Percentiles rank a stretch among this genome's conserved stretches.
Evolutionary conservation across 2,113 vertebrate genomes (phyloP).

Genomic region (Spizaetus ornatus): DNA sequence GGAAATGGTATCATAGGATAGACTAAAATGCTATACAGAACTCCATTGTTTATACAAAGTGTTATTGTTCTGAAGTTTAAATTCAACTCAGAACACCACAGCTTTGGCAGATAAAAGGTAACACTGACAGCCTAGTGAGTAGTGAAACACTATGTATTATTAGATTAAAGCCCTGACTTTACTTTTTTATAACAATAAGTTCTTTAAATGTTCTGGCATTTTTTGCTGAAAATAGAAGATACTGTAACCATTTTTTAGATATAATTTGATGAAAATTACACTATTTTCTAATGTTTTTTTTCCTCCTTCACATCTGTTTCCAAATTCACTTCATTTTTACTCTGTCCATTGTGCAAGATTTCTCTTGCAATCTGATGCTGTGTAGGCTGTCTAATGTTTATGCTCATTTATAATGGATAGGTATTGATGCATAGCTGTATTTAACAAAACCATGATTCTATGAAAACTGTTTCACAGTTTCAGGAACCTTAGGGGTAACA

Average conservation of each 20-base stretch:
- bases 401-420: not conserved
- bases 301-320: not conserved
- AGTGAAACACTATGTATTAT: not conserved
- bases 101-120: not conserved
- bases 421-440: not conserved
- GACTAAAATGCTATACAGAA: not conserved
- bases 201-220: not conserved
- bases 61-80: not conserved
- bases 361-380: not conserved
- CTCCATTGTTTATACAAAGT: not conserved
- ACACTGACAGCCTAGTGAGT: not conserved
- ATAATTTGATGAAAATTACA: not conserved
- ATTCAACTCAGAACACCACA: not conserved
- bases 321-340: not conserved
- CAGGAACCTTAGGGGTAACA: not conserved
- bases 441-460: not conserved
- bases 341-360: not conserved
- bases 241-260: not conserved
- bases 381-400: not conserved
- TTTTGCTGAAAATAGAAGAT: not conserved
- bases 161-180: not conserved
- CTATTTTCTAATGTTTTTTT: not conserved
- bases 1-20: slow-evolving; percentile 34
- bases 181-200: not conserved
- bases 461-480: not conserved